These are phyloP conservation scores for Ormyrus thymus DNA, from an alignment of 2,888 invertebrate species.

Conservation along the genomic window DNA sequence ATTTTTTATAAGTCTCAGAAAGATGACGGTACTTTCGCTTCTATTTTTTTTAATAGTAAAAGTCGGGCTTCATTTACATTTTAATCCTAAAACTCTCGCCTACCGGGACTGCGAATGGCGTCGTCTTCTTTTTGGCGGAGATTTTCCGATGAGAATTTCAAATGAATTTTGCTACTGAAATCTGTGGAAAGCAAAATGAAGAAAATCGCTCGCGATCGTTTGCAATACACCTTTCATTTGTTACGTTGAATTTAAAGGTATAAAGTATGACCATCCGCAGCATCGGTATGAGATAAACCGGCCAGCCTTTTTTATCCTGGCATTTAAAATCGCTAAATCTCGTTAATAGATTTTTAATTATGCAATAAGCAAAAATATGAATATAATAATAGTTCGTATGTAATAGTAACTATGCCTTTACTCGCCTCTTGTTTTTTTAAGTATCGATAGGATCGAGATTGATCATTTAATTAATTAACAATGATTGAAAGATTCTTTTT, in stretches of 20 bases:
- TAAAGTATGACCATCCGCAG: conserved; percentile 43
- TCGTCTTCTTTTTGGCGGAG: not conserved
- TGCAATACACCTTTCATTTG: conserved; percentile 20
- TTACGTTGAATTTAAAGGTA: not conserved
- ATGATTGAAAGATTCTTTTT: conserved; percentile 69
- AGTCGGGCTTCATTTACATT: conserved; percentile 51
- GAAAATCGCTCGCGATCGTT: too few species aligned
- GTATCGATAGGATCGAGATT: conserved; percentile 71
- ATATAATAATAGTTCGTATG: conserved; percentile 73
- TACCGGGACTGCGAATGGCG: conserved; percentile 36
- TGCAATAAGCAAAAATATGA: conserved; percentile 74
- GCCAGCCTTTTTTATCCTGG: conserved; percentile 55
- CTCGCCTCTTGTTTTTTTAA: conserved; percentile 65
- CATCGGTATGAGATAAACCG: conserved; percentile 40
- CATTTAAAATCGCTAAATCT: conserved; percentile 66
- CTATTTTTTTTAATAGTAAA: conserved; percentile 55
- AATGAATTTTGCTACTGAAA: too few species aligned
- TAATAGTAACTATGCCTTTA: conserved; percentile 61
- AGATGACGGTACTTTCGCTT: conserved; percentile 57
- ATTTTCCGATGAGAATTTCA: too few species aligned
- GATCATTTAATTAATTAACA: conserved; percentile 70
- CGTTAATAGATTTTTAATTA: conserved; percentile 71
- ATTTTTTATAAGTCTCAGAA: conserved; percentile 57
- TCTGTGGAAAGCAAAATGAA: too few species aligned
- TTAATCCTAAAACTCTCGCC: conserved; percentile 44